Conservation (phyloP, 2,797 vertebrate species). For the Dipus sagitta region DNA sequence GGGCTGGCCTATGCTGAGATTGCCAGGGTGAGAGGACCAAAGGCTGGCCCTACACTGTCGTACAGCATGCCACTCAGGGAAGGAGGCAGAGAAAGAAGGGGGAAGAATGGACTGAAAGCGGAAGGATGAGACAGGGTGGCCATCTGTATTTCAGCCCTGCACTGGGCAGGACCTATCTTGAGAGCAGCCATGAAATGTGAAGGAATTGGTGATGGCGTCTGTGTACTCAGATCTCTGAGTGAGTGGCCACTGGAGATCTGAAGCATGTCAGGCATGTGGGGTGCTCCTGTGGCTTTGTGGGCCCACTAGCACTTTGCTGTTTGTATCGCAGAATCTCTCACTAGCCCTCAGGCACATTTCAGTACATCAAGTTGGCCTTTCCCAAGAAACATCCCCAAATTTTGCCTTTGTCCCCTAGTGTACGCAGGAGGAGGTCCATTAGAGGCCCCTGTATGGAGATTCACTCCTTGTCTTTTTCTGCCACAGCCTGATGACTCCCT, state of each 20-base stretch:
- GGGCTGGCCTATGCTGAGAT: constrained; percentile 98
- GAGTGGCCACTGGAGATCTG: not conserved
- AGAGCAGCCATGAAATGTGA: not conserved
- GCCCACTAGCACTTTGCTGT: not conserved
- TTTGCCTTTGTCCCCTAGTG: not conserved
- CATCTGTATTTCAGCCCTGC: not conserved
- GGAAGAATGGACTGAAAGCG: not conserved
- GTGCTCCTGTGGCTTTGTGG: not conserved
- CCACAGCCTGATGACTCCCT: constrained; percentile 95
- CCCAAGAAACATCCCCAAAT: not conserved
- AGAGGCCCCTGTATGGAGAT: not conserved
- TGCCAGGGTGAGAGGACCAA: constrained; percentile 91
- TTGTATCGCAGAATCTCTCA: not conserved
- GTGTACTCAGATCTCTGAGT: not conserved
- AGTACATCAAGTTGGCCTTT: constrained; percentile 27
- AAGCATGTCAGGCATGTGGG: not conserved
- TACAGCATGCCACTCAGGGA: not conserved
- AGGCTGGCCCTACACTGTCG: not conserved
- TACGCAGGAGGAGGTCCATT: not conserved
- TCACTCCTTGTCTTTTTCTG: constrained; percentile 50
- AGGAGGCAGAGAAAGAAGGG: not conserved
- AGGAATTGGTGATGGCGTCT: not conserved
- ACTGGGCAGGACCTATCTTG: not conserved
- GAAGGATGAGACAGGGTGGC: not conserved
- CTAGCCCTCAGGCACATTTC: not conserved